Conservation (phyloP, 2,113 vertebrate genomes). For the Alaudala cheleensis region DNA sequence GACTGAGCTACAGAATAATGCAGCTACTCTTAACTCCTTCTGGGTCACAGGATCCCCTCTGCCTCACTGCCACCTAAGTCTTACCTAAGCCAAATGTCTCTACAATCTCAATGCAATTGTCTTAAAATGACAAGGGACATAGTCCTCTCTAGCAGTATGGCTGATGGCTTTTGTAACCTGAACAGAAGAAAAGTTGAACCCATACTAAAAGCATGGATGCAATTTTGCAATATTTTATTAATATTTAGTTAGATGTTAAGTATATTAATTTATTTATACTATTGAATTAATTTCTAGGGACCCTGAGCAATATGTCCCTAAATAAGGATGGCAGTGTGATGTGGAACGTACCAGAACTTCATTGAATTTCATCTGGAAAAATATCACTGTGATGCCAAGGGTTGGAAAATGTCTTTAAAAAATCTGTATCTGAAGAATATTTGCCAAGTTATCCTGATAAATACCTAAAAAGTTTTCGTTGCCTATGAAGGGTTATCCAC, state of each 20-base stretch:
- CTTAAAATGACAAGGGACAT: background rate
- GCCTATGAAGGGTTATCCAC: background rate
- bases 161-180: background rate
- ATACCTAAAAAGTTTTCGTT: background rate
- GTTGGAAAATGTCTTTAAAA: background rate
- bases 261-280: background rate
- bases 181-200: background rate
- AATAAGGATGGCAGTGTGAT: background rate
- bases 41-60: background rate
- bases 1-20: background rate
- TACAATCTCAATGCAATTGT: rapidly evolving
- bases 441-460: background rate
- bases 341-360: background rate
- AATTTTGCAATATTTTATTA: background rate
- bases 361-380: background rate
- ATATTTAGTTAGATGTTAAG: background rate
- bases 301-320: background rate
- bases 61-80: background rate
- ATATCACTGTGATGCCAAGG: background rate
- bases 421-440: background rate
- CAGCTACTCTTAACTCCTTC: background rate
- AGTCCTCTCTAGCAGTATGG: background rate
- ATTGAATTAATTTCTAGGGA: background rate
- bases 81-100: background rate
- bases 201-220: background rate